Conservation (phyloP, 92 coral and sea anemone species). For the Actinostola sp. region DNA sequence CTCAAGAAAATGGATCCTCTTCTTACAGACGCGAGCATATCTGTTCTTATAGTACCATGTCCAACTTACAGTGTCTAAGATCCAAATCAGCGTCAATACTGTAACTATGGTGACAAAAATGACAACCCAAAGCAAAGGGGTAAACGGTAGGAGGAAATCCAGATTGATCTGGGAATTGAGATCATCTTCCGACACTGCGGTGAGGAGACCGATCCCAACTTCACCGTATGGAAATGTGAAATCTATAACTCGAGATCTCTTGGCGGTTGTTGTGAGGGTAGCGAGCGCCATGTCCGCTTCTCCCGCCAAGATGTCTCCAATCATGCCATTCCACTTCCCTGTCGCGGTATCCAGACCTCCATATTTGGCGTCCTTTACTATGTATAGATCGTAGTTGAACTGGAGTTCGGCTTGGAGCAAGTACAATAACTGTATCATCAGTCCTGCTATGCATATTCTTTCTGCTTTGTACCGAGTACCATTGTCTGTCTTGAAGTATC, state of each 20-base stretch:
- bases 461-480: conserved; percentile 22
- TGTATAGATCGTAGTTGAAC: conserved; percentile 52
- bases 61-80: conserved; percentile 62
- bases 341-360: conserved; percentile 58
- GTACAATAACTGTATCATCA: conserved; percentile 60
- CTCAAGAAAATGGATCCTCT: conserved; percentile 42
- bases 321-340: conserved; percentile 76
- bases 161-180: conserved; percentile 15
- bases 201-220: conserved; percentile 68
- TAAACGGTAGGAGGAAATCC: conserved; percentile 82
- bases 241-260: conserved; percentile 60
- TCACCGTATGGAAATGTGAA: conserved; percentile 69
- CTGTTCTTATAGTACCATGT: conserved; percentile 31
- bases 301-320: conserved; percentile 62
- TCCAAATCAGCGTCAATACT: conserved; percentile 69
- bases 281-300: conserved; percentile 76
- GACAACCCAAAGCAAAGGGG: conserved; percentile 65
- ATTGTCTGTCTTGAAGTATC: conserved; percentile 24
- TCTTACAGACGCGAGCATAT: conserved; percentile 6
- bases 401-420: conserved; percentile 47
- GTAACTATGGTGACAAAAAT: conserved; percentile 56
- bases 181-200: conserved; percentile 16
- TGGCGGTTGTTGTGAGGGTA: conserved; percentile 64
- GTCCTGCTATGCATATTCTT: conserved; percentile 66
- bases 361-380: conserved; percentile 68